Evolutionary conservation across 2,888 invertebrate species (phyloP).

Genomic region (Spodoptera picta): DNA sequence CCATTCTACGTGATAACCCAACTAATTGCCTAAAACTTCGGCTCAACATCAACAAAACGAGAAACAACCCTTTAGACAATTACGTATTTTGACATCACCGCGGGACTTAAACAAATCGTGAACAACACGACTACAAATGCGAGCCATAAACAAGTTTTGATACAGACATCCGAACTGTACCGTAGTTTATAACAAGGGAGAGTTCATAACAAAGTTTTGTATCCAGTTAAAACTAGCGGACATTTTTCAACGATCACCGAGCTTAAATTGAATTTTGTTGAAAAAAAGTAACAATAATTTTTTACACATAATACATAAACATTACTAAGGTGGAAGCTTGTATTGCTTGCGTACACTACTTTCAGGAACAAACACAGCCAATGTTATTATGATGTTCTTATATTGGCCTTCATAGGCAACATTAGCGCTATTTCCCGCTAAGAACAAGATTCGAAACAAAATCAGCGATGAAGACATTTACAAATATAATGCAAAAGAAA

Average conservation of each 20-base stretch:
- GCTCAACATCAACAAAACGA: no score
- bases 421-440: not conserved
- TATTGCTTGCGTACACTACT: no score
- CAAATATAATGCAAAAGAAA: slow-evolving; percentile 24
- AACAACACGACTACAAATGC: not conserved
- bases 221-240: slow-evolving; percentile 21
- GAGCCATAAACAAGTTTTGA: slow-evolving; percentile 1
- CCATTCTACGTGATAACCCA: no score
- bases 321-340: no score
- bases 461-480: slow-evolving; percentile 23
- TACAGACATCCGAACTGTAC: slow-evolving; percentile 6
- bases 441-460: slow-evolving; percentile 1
- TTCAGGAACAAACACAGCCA: no score
- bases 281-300: not conserved
- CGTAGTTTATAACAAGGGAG: slow-evolving; percentile 11
- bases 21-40: no score
- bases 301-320: no score
- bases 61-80: no score
- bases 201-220: slow-evolving; percentile 21
- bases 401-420: no score
- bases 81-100: not conserved
- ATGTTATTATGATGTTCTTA: no score
- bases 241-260: slow-evolving; percentile 12
- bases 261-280: slow-evolving; percentile 1
- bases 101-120: not conserved